A percentile compares a stretch with the other conserved stretches of the same genome.
These are phyloP conservation scores for Cantharis nigra DNA, from an alignment of 2,888 invertebrate genomes.

Conservation along the genomic window DNA sequence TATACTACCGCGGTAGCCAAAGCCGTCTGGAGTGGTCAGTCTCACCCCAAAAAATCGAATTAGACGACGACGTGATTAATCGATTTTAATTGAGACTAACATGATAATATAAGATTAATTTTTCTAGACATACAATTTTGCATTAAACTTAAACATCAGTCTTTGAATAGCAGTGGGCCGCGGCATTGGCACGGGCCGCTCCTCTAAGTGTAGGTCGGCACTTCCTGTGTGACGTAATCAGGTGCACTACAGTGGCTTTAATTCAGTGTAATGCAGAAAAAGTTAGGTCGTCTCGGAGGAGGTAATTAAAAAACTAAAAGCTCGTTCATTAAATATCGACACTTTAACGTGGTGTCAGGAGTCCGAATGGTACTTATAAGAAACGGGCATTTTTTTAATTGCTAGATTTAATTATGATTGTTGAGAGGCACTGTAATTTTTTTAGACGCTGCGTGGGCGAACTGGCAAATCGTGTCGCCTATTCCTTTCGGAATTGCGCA, in stretches of 20 bases:
- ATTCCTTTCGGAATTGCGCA: conserved; percentile 31
- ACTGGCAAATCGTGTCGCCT: conserved; percentile 28
- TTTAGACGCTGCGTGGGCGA: conserved; percentile 28
- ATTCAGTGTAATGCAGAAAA: conserved; percentile 4
- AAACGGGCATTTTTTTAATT: conserved; percentile 4
- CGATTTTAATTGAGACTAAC: background rate
- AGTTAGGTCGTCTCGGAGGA: background rate
- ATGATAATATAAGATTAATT: background rate
- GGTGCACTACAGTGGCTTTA: conserved; percentile 42
- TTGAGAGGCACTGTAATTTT: conserved; percentile 31
- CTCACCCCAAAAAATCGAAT: background rate
- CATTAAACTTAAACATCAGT: conserved; percentile 30
- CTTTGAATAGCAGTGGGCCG: conserved; percentile 46
- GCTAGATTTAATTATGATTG: background rate
- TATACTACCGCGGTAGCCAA: too few relatives aligned
- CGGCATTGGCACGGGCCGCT: conserved; percentile 52
- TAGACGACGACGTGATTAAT: background rate
- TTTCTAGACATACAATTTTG: background rate
- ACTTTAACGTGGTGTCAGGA: background rate
- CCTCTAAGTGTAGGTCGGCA: conserved; percentile 51
- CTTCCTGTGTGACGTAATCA: conserved; percentile 53
- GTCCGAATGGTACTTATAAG: background rate
- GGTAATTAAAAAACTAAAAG: conserved; percentile 1
- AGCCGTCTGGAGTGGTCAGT: background rate
- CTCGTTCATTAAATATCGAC: background rate